A percentile compares a stretch with the other conserved stretches of the same genome.
Evolutionary conservation across 2,113 vertebrate species (phyloP).

Genomic region (Scophthalmus maximus): DNA sequence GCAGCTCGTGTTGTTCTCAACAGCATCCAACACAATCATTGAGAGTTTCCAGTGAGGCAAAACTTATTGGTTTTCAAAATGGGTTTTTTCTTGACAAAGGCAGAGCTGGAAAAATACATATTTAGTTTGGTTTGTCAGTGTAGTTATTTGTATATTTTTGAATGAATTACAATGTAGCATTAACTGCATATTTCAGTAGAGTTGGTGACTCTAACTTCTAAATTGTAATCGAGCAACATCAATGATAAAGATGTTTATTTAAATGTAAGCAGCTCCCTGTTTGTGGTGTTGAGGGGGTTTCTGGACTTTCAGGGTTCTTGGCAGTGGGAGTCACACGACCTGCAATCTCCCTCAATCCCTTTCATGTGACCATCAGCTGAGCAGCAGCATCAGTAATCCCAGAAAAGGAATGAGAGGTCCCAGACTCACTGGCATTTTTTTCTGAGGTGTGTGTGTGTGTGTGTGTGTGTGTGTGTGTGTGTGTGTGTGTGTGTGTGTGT

Average conservation of each 20-base stretch:
- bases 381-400: slow-evolving; percentile 74
- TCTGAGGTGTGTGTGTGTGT: slow-evolving; percentile 2
- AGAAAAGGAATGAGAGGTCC: slow-evolving; percentile 67
- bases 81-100: too few species aligned
- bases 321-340: slow-evolving; percentile 84
- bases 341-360: slow-evolving; percentile 86
- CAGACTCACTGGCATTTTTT: slow-evolving; percentile 38
- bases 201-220: background rate
- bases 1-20: background rate
- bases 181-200: background rate
- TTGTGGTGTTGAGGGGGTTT: slow-evolving; percentile 16
- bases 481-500: slow-evolving; percentile 9
- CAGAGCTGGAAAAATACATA: too few species aligned
- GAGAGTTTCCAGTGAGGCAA: too few species aligned
- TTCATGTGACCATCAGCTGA: slow-evolving; percentile 98
- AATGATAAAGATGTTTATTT: background rate
- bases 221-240: background rate
- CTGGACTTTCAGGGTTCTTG: slow-evolving; percentile 55
- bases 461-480: slow-evolving; percentile 2
- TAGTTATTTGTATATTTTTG: background rate
- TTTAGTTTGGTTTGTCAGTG: background rate
- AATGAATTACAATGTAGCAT: background rate
- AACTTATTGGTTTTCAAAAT: too few species aligned
- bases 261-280: slow-evolving; percentile 8
- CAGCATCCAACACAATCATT: background rate